A percentile compares a stretch with the other conserved stretches of the same genome.
Evolutionary conservation across 2,113 vertebrate species (phyloP).

Genomic region (Puma concolor): DNA sequence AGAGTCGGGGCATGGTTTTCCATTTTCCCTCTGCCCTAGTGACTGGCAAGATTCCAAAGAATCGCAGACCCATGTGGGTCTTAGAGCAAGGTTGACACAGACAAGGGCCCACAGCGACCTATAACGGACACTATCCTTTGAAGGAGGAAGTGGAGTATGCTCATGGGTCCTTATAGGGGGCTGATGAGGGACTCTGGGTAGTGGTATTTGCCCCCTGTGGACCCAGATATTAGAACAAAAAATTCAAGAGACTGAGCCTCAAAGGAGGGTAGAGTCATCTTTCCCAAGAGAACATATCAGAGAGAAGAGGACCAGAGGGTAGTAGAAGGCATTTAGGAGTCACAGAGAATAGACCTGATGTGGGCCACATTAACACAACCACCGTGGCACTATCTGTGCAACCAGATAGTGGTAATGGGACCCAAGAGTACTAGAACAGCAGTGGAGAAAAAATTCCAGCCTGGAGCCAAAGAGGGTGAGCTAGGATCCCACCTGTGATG

Average conservation of each 20-base stretch:
- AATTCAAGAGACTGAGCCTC: background rate
- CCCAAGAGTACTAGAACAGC: no score
- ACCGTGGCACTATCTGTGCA: no score
- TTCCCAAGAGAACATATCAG: background rate
- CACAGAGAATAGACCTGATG: background rate
- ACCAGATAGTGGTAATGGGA: background rate
- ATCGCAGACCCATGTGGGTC: background rate
- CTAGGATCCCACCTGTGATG: background rate
- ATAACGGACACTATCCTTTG: background rate
- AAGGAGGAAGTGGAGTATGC: background rate
- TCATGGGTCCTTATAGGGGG: background rate
- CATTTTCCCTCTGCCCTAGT: background rate
- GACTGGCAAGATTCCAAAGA: background rate
- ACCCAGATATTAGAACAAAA: background rate
- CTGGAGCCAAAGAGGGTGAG: background rate
- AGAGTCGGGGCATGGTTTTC: background rate
- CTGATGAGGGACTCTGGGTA: background rate
- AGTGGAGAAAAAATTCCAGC: background rate
- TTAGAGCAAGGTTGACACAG: background rate
- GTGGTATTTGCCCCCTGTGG: background rate
- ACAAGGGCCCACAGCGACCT: background rate
- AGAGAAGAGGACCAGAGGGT: background rate
- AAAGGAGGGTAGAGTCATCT: background rate
- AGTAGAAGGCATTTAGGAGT: background rate
- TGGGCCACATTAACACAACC: background rate